Percentiles rank a stretch among this genome's conserved stretches.
Evolutionary conservation across 2,888 invertebrate species (phyloP).

Genomic region (Pediacus dermestoides): DNA sequence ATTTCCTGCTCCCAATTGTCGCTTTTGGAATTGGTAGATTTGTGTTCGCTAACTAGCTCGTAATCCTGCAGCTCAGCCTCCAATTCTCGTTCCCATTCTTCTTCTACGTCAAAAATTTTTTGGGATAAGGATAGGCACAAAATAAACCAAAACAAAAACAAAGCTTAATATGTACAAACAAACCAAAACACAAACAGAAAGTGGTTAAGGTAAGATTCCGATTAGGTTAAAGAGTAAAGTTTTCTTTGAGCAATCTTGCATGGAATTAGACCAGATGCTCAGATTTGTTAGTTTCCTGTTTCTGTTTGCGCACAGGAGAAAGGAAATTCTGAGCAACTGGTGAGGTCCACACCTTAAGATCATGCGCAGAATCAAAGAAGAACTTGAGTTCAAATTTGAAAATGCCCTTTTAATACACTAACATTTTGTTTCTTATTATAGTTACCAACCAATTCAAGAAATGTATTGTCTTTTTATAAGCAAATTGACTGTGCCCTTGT

Average conservation of each 20-base stretch:
- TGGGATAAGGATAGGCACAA: slow-evolving; percentile 34
- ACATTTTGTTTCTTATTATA: slow-evolving; percentile 21
- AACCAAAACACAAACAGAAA: too few relatives aligned
- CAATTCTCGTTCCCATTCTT: slow-evolving; percentile 95
- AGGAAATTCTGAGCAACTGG: slow-evolving; percentile 35
- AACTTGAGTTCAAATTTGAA: slow-evolving; percentile 11
- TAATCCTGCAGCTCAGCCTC: slow-evolving; percentile 94
- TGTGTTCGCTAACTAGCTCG: slow-evolving; percentile 74
- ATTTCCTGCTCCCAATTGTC: slow-evolving; percentile 49
- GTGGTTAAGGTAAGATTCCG: neutral
- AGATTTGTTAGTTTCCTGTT: slow-evolving; percentile 41
- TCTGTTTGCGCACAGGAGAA: neutral
- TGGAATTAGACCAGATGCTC: slow-evolving; percentile 36
- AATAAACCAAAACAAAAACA: slow-evolving; percentile 37
- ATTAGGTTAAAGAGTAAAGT: neutral
- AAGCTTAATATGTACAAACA: slow-evolving; percentile 24
- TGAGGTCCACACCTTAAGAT: slow-evolving; percentile 35
- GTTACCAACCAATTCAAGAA: slow-evolving; percentile 25
- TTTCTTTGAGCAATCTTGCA: slow-evolving; percentile 29
- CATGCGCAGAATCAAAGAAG: slow-evolving; percentile 1
- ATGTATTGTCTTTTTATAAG: slow-evolving; percentile 34
- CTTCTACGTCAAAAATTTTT: slow-evolving; percentile 51
- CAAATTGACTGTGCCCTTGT: slow-evolving; percentile 30
- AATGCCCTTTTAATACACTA: slow-evolving; percentile 15
- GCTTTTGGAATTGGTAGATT: slow-evolving; percentile 49